Evolutionary conservation across 2,797 vertebrate species (phyloP).

Genomic region (Orestias chungarensis): DNA sequence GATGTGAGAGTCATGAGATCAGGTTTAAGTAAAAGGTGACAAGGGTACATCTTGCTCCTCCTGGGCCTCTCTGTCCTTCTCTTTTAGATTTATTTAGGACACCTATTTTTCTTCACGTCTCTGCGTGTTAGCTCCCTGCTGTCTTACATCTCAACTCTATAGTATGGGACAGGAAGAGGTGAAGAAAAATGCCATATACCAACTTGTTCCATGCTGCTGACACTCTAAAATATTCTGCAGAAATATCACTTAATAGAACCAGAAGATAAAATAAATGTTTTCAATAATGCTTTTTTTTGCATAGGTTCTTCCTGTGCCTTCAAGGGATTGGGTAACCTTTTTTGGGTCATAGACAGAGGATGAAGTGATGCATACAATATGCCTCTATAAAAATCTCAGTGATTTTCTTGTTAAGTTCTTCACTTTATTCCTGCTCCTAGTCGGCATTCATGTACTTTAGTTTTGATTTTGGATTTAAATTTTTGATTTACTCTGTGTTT

Average conservation of each 20-base stretch:
- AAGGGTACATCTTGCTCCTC: neutral
- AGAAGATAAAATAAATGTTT: neutral
- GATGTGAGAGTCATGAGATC: constrained; percentile 1
- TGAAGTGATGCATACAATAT: neutral
- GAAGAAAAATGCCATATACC: neutral
- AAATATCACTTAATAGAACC: neutral
- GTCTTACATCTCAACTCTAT: neutral
- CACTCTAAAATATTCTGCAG: neutral
- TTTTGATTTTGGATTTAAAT: neutral
- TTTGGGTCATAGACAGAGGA: constrained; percentile 2
- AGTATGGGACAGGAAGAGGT: neutral
- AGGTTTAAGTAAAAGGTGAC: neutral
- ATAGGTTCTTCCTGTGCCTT: neutral
- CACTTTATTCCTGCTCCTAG: neutral
- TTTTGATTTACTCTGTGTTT: neutral
- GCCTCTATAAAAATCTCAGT: constrained; percentile 4
- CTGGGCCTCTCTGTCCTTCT: neutral
- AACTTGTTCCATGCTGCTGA: neutral
- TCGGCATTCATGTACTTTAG: neutral
- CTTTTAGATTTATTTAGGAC: neutral
- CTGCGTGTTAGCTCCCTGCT: neutral
- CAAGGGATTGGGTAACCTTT: constrained; percentile 6
- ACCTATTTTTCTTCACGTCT: neutral
- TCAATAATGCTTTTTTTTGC: neutral
- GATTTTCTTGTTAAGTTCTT: neutral